Evolutionary conservation across 2,888 invertebrate species (phyloP).

Genomic region (Prionchulus punctatus): DNA sequence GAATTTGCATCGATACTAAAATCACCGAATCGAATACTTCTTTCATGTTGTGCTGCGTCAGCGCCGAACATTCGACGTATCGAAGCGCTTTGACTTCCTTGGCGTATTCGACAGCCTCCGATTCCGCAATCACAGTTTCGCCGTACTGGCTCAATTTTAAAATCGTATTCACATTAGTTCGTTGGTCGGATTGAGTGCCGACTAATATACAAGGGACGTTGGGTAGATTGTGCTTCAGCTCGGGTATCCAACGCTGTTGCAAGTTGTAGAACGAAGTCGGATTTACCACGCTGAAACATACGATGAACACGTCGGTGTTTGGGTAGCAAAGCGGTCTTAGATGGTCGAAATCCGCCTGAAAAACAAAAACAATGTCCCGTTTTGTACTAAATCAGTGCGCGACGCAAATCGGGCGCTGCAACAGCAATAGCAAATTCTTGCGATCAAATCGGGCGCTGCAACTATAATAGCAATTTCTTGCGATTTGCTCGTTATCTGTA

Average conservation of each 20-base stretch:
- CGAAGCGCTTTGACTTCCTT: conserved; percentile 55
- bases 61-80: conserved; percentile 78
- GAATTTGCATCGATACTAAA: conserved; percentile 38
- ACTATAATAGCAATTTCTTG: too few species aligned
- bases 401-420: too few species aligned
- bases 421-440: too few species aligned
- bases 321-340: conserved; percentile 77
- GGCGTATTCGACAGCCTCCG: conserved; percentile 57
- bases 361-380: conserved; percentile 12
- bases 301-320: conserved; percentile 73
- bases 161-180: conserved; percentile 39
- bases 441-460: too few species aligned
- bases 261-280: conserved; percentile 72
- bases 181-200: conserved; percentile 47
- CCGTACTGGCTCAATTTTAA: conserved; percentile 41
- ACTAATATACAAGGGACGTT: conserved; percentile 43
- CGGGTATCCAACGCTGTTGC: conserved; percentile 67
- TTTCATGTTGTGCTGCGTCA: conserved; percentile 70
- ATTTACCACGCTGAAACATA: conserved; percentile 77
- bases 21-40: conserved; percentile 82
- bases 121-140: conserved; percentile 52
- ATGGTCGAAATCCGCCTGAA: conserved; percentile 73
- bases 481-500: too few species aligned
- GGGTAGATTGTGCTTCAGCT: conserved; percentile 40
- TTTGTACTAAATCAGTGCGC: too few species aligned